Percentiles rank a stretch among this genome's conserved stretches.
These are phyloP conservation scores for Coreoperca whiteheadi DNA, from an alignment of 2,113 vertebrate genomes.

Conservation along the genomic window DNA sequence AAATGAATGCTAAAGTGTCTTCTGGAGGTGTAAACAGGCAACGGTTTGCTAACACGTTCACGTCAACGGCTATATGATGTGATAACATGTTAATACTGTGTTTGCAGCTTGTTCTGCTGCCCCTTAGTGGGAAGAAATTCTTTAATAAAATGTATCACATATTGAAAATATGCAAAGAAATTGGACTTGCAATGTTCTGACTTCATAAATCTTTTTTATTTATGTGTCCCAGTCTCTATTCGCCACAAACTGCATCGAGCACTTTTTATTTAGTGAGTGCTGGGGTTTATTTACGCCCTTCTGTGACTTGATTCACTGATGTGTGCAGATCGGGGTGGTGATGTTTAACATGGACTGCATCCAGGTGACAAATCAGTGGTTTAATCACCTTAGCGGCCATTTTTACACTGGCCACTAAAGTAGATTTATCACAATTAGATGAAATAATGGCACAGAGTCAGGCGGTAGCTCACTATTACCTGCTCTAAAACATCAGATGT, in stretches of 20 bases:
- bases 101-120: too few species aligned
- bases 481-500: too few species aligned
- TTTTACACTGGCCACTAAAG: constrained; percentile 56
- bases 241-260: neutral
- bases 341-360: constrained; percentile 6
- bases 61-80: too few species aligned
- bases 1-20: too few species aligned
- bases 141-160: too few species aligned
- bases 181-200: neutral
- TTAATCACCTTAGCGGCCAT: constrained; percentile 45
- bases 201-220: neutral
- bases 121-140: too few species aligned
- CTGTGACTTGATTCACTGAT: constrained; percentile 9
- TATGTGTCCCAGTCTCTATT: neutral
- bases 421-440: constrained; percentile 47
- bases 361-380: constrained; percentile 51
- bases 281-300: neutral
- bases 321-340: constrained; percentile 9
- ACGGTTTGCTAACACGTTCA: neutral
- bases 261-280: neutral
- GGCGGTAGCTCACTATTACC: constrained; percentile 26
- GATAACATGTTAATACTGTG: too few species aligned
- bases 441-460: constrained; percentile 35
- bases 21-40: too few species aligned
- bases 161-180: too few species aligned